Conservation (phyloP, 2,797 vertebrate genomes). For the Acropternis orthonyx region DNA sequence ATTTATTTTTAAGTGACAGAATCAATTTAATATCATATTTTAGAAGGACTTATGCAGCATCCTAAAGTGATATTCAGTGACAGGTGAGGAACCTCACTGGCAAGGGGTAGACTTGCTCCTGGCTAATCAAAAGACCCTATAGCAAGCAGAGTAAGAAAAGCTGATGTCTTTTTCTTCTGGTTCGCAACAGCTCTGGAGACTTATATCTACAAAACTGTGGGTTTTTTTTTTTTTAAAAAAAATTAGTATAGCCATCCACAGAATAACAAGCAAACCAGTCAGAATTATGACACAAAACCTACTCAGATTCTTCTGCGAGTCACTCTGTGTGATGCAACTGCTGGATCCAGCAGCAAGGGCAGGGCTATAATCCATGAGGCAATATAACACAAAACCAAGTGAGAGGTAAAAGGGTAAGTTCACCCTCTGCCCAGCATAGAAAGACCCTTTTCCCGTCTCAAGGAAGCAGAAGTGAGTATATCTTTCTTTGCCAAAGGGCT, state of each 20-base stretch:
- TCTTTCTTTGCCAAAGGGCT: neutral
- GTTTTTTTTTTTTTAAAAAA: neutral
- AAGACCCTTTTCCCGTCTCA: neutral
- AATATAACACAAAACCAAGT: neutral
- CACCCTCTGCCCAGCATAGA: neutral
- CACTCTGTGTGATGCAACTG: neutral
- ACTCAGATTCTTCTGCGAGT: neutral
- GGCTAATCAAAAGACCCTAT: neutral
- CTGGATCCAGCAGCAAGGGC: neutral
- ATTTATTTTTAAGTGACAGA: slow-evolving; percentile 46
- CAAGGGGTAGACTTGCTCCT: neutral
- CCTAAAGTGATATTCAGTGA: neutral
- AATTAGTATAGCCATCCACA: neutral
- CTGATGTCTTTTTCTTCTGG: neutral
- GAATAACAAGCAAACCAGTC: neutral
- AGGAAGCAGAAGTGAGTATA: neutral
- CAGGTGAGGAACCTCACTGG: neutral
- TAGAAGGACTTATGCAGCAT: neutral
- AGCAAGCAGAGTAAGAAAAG: neutral
- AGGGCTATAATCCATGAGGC: neutral
- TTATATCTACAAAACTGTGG: neutral
- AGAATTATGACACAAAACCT: neutral
- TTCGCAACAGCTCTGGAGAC: neutral
- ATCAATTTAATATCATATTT: slow-evolving; percentile 26
- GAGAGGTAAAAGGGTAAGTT: neutral